These are phyloP conservation scores for Cyaniris semiargus DNA, from an alignment of 2,888 invertebrate genomes.

Conservation along the genomic window DNA sequence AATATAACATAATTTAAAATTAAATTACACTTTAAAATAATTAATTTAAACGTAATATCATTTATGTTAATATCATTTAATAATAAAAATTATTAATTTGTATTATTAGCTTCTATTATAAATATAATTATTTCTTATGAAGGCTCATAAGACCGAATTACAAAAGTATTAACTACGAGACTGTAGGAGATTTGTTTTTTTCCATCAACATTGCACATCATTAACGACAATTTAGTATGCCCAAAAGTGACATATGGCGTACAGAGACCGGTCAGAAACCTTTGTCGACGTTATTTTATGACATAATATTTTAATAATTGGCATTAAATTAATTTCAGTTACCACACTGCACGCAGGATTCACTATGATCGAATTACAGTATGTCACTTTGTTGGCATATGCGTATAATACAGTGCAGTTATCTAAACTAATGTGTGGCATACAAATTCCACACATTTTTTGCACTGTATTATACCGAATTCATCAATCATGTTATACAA, in stretches of 20 bases:
- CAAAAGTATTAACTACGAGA: constrained; percentile 7
- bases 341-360: not conserved
- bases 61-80: constrained; percentile 12
- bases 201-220: not conserved
- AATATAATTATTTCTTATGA: not conserved
- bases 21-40: not conserved
- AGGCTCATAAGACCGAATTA: no score
- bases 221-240: not conserved
- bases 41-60: not conserved
- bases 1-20: not conserved
- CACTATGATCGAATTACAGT: not conserved
- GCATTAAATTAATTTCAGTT: not conserved
- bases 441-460: not conserved
- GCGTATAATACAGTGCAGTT: no score
- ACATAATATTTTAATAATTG: not conserved
- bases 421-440: no score
- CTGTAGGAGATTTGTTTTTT: not conserved
- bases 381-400: no score
- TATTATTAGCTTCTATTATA: not conserved
- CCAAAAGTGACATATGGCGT: not conserved
- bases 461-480: not conserved
- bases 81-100: not conserved
- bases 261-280: not conserved
- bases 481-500: not conserved
- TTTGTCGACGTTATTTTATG: not conserved